Conservation (phyloP, 2,113 vertebrate genomes). For the Cryptotis parvus region DNA sequence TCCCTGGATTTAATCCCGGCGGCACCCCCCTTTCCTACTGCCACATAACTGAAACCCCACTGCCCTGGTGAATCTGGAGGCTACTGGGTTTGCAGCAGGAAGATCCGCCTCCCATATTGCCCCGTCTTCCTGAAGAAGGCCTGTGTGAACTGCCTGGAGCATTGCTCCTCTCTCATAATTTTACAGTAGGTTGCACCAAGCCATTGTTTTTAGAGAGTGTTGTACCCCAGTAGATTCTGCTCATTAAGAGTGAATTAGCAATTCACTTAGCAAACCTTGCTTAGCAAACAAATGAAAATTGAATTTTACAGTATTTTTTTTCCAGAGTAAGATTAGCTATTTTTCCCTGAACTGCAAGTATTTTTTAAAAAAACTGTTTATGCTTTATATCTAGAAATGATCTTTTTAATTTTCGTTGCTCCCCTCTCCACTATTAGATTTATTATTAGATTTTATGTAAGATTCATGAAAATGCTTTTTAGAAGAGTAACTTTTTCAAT, state of each 20-base stretch:
- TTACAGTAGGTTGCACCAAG: not conserved
- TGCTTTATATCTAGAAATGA: constrained; percentile 1
- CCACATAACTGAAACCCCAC: no score
- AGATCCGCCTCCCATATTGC: not conserved
- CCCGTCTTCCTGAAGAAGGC: not conserved
- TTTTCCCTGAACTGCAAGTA: not conserved
- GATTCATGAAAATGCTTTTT: constrained; percentile 12
- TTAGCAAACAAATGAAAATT: constrained; percentile 31
- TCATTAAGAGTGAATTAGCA: constrained; percentile 29
- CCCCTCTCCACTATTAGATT: no score
- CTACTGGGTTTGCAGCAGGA: not conserved
- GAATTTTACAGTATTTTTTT: constrained; percentile 43
- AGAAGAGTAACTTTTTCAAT: not conserved
- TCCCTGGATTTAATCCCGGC: no score
- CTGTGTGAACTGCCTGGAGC: not conserved
- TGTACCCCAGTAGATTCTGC: not conserved
- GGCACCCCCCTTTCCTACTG: no score
- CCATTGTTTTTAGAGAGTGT: not conserved
- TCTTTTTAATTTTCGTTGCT: constrained; percentile 29
- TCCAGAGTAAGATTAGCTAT: constrained; percentile 32
- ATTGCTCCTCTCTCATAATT: constrained; percentile 30
- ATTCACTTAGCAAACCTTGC: constrained; percentile 36
- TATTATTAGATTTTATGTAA: not conserved
- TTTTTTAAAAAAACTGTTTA: not conserved
- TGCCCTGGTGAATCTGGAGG: not conserved